A percentile compares a stretch with the other conserved stretches of the same genome.
phyloP scores from a whole-genome alignment of 2,113 vertebrate genomes.

The Dasypus novemcinctus region DNA sequence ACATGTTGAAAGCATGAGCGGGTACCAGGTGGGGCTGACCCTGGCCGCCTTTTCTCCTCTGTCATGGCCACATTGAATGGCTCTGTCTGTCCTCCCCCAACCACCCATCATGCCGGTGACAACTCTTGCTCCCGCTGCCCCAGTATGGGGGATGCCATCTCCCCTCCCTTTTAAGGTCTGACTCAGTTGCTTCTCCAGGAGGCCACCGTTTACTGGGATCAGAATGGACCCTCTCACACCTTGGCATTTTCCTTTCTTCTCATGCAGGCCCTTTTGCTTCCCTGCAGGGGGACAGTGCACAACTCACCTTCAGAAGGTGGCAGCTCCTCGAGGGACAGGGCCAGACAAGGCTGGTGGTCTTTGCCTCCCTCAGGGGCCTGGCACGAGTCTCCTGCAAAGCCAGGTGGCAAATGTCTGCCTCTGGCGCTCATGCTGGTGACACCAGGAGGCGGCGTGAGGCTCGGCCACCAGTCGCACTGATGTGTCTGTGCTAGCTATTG shows the following conservation, averaged over 20 bases:
- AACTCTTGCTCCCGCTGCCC: background rate
- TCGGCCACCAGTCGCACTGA: background rate
- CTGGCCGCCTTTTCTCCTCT: background rate
- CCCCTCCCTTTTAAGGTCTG: background rate
- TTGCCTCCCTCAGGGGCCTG: background rate
- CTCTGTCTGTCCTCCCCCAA: accelerated
- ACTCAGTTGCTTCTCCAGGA: background rate
- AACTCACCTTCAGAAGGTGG: background rate
- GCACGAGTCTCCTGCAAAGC: background rate
- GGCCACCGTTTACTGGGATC: background rate
- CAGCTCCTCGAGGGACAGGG: background rate
- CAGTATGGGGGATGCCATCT: background rate
- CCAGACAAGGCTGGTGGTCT: background rate
- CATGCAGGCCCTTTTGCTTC: background rate
- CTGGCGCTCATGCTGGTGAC: background rate
- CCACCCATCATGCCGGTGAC: background rate
- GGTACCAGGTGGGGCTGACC: background rate
- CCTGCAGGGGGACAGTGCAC: background rate
- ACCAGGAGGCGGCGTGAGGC: background rate
- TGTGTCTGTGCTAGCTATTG: background rate
- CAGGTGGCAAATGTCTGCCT: background rate
- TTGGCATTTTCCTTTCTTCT: background rate
- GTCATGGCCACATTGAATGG: background rate
- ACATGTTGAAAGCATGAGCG: background rate
- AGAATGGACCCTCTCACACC: no score